These are phyloP conservation scores for Berghia stephanieae DNA, from an alignment of 1,140 invertebrate species.

Conservation along the genomic window DNA sequence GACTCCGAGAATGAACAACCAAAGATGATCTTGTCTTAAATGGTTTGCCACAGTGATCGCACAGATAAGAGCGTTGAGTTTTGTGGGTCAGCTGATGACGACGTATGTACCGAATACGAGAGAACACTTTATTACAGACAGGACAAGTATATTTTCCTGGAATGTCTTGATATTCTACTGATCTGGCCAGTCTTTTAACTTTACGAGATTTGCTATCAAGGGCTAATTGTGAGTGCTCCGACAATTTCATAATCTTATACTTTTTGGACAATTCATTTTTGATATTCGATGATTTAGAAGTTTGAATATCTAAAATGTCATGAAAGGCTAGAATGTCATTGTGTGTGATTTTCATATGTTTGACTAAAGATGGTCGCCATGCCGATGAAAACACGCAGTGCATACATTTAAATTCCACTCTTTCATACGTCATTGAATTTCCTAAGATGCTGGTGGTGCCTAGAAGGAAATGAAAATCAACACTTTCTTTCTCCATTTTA, in stretches of 20 bases:
- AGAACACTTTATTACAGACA: constrained; percentile 59
- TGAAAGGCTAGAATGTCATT: constrained; percentile 42
- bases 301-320: constrained; percentile 36
- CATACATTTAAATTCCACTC: constrained; percentile 50
- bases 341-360: constrained; percentile 53
- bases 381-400: constrained; percentile 50
- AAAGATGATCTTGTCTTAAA: constrained; percentile 58
- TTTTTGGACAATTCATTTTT: background rate
- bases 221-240: constrained; percentile 38
- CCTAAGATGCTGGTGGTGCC: constrained; percentile 37
- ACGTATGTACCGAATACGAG: constrained; percentile 55
- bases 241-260: constrained; percentile 50
- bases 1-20: constrained; percentile 49
- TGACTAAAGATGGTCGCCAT: constrained; percentile 48
- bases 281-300: constrained; percentile 19
- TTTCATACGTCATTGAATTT: constrained; percentile 38
- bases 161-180: constrained; percentile 55
- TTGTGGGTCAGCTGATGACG: constrained; percentile 51
- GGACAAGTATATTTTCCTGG: constrained; percentile 53
- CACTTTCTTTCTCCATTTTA: background rate
- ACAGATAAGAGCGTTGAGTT: constrained; percentile 50
- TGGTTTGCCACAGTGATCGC: constrained; percentile 58
- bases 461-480: constrained; percentile 55
- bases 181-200: constrained; percentile 28
- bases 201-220: constrained; percentile 25